Percentiles rank a stretch among this genome's conserved stretches.
Evolutionary conservation across 2,888 invertebrate species (phyloP).

Genomic region (Tiliacea aurago): DNA sequence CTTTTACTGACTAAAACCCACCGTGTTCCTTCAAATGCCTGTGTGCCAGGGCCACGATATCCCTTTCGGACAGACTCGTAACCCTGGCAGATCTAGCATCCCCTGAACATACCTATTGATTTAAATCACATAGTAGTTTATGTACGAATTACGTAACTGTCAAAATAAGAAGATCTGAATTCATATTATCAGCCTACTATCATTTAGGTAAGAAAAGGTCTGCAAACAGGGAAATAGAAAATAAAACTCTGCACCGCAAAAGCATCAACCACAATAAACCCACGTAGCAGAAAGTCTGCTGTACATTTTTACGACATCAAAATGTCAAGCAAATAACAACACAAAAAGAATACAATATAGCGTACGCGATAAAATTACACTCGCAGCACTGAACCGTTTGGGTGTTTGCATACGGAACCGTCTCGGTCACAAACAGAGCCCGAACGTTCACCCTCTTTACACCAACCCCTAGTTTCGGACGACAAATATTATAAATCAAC

Average conservation of each 20-base stretch:
- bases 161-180: neutral
- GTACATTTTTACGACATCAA: slow-evolving; percentile 26
- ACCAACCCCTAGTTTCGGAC: slow-evolving; percentile 31
- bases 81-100: no score
- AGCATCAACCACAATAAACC: slow-evolving; percentile 14
- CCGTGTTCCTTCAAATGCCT: no score
- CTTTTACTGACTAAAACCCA: no score
- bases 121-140: neutral
- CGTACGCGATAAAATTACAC: slow-evolving; percentile 26
- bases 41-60: no score
- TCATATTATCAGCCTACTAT: neutral
- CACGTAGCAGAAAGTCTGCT: neutral
- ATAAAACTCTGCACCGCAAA: neutral
- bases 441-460: slow-evolving; percentile 29
- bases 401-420: slow-evolving; percentile 44
- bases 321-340: slow-evolving; percentile 42
- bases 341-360: slow-evolving; percentile 27
- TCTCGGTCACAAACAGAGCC: slow-evolving; percentile 39
- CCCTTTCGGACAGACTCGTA: no score
- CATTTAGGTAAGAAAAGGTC: neutral
- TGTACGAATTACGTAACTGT: neutral
- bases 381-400: slow-evolving; percentile 26
- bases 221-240: neutral
- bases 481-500: slow-evolving; percentile 51
- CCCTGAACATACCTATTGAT: neutral